These are phyloP conservation scores for Rhyzopertha dominica DNA, from an alignment of 1,140 invertebrate genomes.

Conservation along the genomic window DNA sequence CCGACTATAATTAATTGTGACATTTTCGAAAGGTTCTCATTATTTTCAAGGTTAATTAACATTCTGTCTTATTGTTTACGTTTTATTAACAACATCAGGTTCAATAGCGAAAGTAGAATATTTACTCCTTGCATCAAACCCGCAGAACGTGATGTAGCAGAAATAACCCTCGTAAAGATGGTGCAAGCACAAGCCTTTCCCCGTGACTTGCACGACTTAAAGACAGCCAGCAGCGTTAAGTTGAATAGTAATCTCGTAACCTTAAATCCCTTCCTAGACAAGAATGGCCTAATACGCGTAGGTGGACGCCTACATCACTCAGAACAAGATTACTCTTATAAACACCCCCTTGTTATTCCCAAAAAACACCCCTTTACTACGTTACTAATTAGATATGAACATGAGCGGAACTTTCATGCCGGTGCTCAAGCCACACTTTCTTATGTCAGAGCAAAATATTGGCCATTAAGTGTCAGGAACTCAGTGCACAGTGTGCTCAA, in stretches of 20 bases:
- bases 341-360: slow-evolving; percentile 29
- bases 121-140: neutral
- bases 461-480: too few relatives aligned
- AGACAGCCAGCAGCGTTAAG: neutral
- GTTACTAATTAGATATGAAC: slow-evolving; percentile 27
- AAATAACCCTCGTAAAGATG: slow-evolving; percentile 1
- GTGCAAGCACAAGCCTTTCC: slow-evolving; percentile 6
- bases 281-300: slow-evolving; percentile 26
- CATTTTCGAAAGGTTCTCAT: neutral
- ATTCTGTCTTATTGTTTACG: neutral
- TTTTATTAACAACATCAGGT: neutral
- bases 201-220: slow-evolving; percentile 10
- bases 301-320: slow-evolving; percentile 26
- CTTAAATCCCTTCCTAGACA: slow-evolving; percentile 24
- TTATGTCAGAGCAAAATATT: too few relatives aligned
- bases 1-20: neutral
- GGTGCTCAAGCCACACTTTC: slow-evolving; percentile 23
- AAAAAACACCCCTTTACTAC: slow-evolving; percentile 19
- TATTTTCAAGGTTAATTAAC: neutral
- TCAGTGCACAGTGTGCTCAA: too few relatives aligned
- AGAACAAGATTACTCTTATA: slow-evolving; percentile 16
- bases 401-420: slow-evolving; percentile 26
- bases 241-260: slow-evolving; percentile 17
- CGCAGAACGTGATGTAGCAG: neutral
- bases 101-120: neutral